These are phyloP conservation scores for Melanotaenia pygmaea DNA, from an alignment of 2,797 vertebrate species.

Conservation along the genomic window DNA sequence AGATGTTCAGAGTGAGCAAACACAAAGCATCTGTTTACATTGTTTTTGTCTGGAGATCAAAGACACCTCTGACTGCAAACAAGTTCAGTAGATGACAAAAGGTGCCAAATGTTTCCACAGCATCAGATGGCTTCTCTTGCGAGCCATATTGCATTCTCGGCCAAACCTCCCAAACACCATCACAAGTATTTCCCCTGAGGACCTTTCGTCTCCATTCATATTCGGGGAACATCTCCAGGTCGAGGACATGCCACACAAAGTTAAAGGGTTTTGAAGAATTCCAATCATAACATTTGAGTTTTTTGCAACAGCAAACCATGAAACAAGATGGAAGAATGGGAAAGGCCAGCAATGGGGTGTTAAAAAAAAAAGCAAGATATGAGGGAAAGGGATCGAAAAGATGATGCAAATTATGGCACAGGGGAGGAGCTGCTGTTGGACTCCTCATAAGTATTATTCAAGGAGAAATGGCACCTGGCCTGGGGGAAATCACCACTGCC, in stretches of 20 bases:
- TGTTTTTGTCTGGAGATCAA: conserved; percentile 69
- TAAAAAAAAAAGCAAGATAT: conserved; percentile 29
- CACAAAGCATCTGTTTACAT: conserved; percentile 69
- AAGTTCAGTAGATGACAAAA: conserved; percentile 72
- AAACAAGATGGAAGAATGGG: conserved; percentile 52
- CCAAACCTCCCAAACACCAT: conserved; percentile 65
- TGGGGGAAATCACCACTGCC: conserved; percentile 92
- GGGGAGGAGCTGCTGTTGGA: conserved; percentile 74
- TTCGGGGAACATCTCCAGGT: conserved; percentile 61
- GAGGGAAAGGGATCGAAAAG: conserved; percentile 47
- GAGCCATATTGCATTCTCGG: conserved; percentile 71
- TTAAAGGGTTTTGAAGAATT: conserved; percentile 81
- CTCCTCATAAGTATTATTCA: conserved; percentile 91
- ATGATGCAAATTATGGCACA: conserved; percentile 69
- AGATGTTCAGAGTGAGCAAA: conserved; percentile 63
- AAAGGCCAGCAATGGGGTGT: neutral
- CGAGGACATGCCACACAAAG: conserved; percentile 66
- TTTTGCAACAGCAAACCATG: conserved; percentile 59
- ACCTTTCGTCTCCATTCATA: conserved; percentile 60
- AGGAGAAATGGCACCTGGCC: conserved; percentile 91
- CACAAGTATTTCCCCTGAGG: conserved; percentile 77
- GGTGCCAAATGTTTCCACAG: conserved; percentile 77
- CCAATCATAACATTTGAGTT: conserved; percentile 79
- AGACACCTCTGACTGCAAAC: conserved; percentile 70
- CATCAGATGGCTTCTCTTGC: conserved; percentile 70